These are phyloP conservation scores for Ephialtes manifestator DNA, from an alignment of 2,888 invertebrate genomes.

Conservation along the genomic window DNA sequence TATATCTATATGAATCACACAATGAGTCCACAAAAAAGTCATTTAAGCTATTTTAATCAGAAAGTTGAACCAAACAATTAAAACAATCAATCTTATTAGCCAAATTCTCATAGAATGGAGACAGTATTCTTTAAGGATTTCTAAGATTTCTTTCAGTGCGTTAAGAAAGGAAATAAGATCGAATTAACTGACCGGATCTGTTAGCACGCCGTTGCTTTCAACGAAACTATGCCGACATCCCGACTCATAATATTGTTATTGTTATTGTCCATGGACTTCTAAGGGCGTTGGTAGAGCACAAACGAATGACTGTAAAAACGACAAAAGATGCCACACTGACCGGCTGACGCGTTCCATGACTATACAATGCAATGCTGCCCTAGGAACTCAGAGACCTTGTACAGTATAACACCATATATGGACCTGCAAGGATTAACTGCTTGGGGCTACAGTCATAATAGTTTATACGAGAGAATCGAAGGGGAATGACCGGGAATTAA, in stretches of 20 bases:
- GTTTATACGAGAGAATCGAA: not conserved
- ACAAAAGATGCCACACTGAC: conserved; percentile 66
- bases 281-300: conserved; percentile 68
- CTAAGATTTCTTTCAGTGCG: conserved; percentile 6
- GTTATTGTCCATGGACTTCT: conserved; percentile 78
- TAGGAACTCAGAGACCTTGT: conserved; percentile 40
- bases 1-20: not conserved
- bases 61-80: not conserved
- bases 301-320: conserved; percentile 74
- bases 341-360: conserved; percentile 68
- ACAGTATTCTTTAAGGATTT: not conserved
- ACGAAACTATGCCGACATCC: conserved; percentile 67
- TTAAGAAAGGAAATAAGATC: not conserved
- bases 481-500: not conserved
- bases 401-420: conserved; percentile 76
- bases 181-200: conserved; percentile 6
- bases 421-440: conserved; percentile 74
- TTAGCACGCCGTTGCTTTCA: conserved; percentile 22
- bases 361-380: not conserved
- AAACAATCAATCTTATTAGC: not conserved
- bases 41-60: not conserved
- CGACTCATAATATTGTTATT: conserved; percentile 56
- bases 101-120: not conserved
- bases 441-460: not conserved
- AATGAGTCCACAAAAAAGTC: not conserved